phyloP scores from a whole-genome alignment of 2,113 vertebrate species.

The Podarcis cretensis region DNA sequence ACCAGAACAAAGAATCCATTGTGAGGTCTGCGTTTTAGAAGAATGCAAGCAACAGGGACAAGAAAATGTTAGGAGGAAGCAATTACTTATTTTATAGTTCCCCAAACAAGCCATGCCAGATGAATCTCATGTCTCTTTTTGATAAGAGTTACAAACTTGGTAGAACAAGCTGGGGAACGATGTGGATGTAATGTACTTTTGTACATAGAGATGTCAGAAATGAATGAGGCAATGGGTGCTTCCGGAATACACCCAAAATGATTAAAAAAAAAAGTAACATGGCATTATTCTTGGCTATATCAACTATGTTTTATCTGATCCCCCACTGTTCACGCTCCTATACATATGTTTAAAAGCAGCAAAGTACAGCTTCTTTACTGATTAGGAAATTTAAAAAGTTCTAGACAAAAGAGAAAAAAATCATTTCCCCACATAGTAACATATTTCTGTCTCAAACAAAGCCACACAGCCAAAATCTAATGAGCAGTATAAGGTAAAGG shows the following conservation, averaged over 20 bases:
- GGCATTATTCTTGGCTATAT: not conserved
- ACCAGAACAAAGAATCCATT: not conserved
- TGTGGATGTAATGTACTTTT: not conserved
- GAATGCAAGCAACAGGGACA: not conserved
- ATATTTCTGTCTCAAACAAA: not conserved
- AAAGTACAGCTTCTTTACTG: not conserved
- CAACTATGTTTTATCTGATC: not conserved
- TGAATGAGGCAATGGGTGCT: conserved; percentile 5
- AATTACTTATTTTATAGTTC: not conserved
- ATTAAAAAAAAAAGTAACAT: not conserved
- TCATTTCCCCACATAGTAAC: no score
- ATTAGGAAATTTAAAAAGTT: not conserved
- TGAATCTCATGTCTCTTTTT: no score
- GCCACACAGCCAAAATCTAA: not conserved
- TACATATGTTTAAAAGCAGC: not conserved
- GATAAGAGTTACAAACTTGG: no score
- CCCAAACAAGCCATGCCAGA: not conserved
- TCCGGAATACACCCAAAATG: not conserved
- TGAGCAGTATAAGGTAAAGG: not conserved
- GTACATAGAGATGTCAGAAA: conserved; percentile 7
- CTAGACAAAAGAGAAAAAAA: not conserved
- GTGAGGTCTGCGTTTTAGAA: not conserved
- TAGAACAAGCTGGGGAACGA: no score
- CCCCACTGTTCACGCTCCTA: not conserved
- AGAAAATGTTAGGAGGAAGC: not conserved